A percentile compares a stretch with the other conserved stretches of the same genome.
Evolutionary conservation across 2,888 invertebrate species (phyloP).

Genomic region (Trissolcus japonicus): DNA sequence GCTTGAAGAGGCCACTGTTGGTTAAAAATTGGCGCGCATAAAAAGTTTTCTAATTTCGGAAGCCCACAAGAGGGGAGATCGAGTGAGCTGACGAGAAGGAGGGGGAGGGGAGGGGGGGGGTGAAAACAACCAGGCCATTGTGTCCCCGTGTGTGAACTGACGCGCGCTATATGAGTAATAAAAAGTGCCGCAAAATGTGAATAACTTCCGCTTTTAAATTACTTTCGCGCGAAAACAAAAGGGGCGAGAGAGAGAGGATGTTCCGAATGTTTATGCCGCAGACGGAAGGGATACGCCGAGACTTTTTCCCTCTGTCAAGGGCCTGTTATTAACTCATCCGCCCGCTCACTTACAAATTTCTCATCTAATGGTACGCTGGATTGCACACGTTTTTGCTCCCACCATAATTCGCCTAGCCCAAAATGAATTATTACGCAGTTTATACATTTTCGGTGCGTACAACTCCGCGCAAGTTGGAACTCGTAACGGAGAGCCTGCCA

Average conservation of each 20-base stretch:
- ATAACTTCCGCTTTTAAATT: slow-evolving; percentile 54
- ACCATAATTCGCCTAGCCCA: background rate
- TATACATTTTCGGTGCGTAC: background rate
- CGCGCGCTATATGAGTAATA: slow-evolving; percentile 56
- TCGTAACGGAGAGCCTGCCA: no score
- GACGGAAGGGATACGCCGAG: slow-evolving; percentile 24
- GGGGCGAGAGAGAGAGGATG: slow-evolving; percentile 18
- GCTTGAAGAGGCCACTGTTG: slow-evolving; percentile 70
- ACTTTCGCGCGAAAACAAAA: slow-evolving; percentile 47
- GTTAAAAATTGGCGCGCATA: slow-evolving; percentile 75
- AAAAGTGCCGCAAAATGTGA: slow-evolving; percentile 43
- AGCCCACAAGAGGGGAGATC: slow-evolving; percentile 62
- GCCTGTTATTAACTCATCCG: slow-evolving; percentile 31
- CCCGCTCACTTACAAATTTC: slow-evolving; percentile 17
- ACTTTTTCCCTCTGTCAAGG: slow-evolving; percentile 34
- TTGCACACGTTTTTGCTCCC: slow-evolving; percentile 24
- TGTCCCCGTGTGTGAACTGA: slow-evolving; percentile 54
- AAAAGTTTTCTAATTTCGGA: slow-evolving; percentile 76
- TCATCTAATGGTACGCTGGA: slow-evolving; percentile 27
- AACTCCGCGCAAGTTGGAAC: background rate
- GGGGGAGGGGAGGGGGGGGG: slow-evolving; percentile 35
- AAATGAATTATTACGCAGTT: slow-evolving; percentile 5
- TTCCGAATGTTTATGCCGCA: slow-evolving; percentile 39
- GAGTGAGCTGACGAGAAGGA: slow-evolving; percentile 37
- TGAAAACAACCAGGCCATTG: slow-evolving; percentile 42